Base-by-base conservation (phyloP, 2,113 vertebrate genomes). In the Sorex fumeus region DNA sequence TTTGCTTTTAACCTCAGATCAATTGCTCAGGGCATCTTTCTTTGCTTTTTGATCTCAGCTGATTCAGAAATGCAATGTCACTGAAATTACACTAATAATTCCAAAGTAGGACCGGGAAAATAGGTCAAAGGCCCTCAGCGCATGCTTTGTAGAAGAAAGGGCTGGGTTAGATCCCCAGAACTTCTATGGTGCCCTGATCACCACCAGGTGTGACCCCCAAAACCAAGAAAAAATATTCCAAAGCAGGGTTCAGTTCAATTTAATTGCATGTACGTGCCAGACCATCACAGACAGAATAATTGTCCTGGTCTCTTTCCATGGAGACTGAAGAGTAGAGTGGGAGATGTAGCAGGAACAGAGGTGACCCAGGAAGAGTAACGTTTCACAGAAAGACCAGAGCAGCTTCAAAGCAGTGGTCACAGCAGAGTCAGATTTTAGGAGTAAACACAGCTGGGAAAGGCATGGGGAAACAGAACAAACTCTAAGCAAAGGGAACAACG, bases 201-300 rank as follows among this genome's bases (percentile, higher is more conserved):
- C 5, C 21, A 19, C 18, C 18, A 23, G 19, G 21, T 60, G 57
- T 60, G 57, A 60, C 57, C 21, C 57, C 18, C 18, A 60, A 23
- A 23, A 21, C 57, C 18, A 60, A 60, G 57, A 60, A 60, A 57
- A 60, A 60, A 60, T 21, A 47, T 6, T 11, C 66, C 34, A 21
- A 40, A 66, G 82, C 75, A 6, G 16, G 9, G 28, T 19, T 27
- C 19, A 1, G 50, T 19, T 10, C 27, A 27, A 10, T 23, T 23
- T 30, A 8, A 28, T 7, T 1, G 34, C 66, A 18, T 28, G 32
- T 0, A 0, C 0, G 0, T 2, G 16, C 30, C 76, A 36, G 34
- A 60, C 3, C 11, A 4, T 19, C 1, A 0, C 0, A 36, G 25
- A 28, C 0, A 67, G 30, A 40, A 45, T 3, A 28, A 34, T 23